phyloP scores from a whole-genome alignment of 2,888 invertebrate species.

The Rhagophthalmus giganteus region DNA sequence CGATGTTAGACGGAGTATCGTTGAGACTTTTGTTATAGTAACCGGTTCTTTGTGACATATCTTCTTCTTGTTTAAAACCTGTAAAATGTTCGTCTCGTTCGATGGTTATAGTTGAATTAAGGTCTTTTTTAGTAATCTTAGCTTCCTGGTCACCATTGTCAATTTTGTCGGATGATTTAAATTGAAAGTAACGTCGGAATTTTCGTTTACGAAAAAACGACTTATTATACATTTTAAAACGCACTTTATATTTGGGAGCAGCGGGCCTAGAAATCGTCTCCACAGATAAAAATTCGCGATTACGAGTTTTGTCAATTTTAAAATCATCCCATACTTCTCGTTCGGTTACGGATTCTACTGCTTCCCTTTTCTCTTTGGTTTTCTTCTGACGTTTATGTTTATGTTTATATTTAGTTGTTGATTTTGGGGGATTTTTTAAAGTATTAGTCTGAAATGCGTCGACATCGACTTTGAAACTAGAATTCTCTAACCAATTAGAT shows the following conservation, averaged over 20 bases:
- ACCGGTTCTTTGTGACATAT: constrained; percentile 57
- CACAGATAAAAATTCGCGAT: constrained; percentile 62
- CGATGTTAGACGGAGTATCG: constrained; percentile 59
- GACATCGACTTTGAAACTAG: constrained; percentile 53
- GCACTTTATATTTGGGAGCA: constrained; percentile 60
- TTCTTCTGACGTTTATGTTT: neutral
- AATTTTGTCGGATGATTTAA: constrained; percentile 34
- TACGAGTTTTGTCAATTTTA: constrained; percentile 63
- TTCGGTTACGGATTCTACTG: neutral
- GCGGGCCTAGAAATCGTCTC: constrained; percentile 67
- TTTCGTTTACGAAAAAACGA: constrained; percentile 37
- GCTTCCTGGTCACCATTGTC: constrained; percentile 37
- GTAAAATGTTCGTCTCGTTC: constrained; percentile 29
- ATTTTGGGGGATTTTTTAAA: neutral
- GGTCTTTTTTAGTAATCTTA: constrained; percentile 38
- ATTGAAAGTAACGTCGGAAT: constrained; percentile 47
- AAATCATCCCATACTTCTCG: constrained; percentile 51
- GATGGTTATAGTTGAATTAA: constrained; percentile 16
- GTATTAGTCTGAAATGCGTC: constrained; percentile 1
- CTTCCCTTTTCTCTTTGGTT: constrained; percentile 10
- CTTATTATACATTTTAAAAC: constrained; percentile 26
- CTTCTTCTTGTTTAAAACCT: constrained; percentile 55
- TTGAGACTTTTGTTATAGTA: constrained; percentile 59
- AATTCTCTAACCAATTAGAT: constrained; percentile 49
- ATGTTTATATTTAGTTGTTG: neutral